Percentiles rank a stretch among this genome's conserved stretches.
These are phyloP conservation scores for Parazoanthus darwini DNA, from an alignment of 92 coral and sea anemone genomes.

Conservation along the genomic window DNA sequence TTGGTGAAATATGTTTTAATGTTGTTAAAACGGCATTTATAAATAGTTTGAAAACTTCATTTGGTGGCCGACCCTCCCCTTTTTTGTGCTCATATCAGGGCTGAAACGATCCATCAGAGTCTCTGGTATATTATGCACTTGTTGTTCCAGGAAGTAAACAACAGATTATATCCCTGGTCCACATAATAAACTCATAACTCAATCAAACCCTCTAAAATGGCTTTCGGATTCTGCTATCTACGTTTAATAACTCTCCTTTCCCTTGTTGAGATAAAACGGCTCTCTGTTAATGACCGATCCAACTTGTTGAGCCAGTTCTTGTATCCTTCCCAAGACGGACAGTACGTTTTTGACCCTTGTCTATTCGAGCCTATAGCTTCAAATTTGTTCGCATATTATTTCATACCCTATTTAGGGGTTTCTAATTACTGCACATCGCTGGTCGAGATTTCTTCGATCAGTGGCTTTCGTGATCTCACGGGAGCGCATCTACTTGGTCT, in stretches of 20 bases:
- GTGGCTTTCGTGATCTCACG: slow-evolving; percentile 41
- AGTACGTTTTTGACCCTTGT: background rate
- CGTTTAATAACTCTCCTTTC: slow-evolving; percentile 59
- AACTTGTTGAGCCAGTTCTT: slow-evolving; percentile 77
- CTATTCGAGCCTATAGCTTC: background rate
- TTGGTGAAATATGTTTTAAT: background rate
- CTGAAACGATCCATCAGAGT: background rate
- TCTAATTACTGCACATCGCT: background rate
- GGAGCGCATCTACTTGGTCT: background rate
- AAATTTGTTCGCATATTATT: background rate
- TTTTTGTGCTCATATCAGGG: background rate
- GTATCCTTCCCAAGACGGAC: slow-evolving; percentile 63
- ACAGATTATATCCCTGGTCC: background rate
- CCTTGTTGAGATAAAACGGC: slow-evolving; percentile 74
- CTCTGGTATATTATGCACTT: background rate
- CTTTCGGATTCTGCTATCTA: slow-evolving; percentile 38
- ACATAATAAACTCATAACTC: background rate
- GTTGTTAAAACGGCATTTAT: background rate
- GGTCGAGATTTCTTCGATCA: slow-evolving; percentile 53
- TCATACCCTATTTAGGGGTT: background rate
- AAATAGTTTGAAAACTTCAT: background rate
- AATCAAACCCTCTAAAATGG: slow-evolving; percentile 23
- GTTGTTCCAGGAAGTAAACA: background rate
- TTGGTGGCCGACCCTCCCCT: background rate
- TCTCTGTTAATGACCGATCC: slow-evolving; percentile 88